Percentiles rank a stretch among this genome's conserved stretches.
These are phyloP conservation scores for Australoheros scitulus DNA, from an alignment of 2,113 vertebrate species.

Conservation along the genomic window DNA sequence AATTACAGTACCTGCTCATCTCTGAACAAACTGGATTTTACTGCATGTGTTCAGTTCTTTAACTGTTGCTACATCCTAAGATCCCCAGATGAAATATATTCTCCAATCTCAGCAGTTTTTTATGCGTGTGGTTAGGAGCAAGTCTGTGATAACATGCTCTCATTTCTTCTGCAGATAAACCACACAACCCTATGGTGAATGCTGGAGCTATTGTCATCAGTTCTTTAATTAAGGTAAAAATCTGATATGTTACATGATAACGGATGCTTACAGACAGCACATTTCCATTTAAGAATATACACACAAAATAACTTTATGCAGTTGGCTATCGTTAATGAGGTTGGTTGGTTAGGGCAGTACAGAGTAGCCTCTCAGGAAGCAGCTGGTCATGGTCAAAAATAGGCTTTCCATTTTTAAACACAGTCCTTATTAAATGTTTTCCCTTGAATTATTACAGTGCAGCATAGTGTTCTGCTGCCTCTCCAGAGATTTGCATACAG, in stretches of 20 bases:
- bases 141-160: slow-evolving; percentile 27
- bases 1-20: background rate
- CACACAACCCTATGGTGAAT: slow-evolving; percentile 93
- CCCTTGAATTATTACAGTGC: slow-evolving; percentile 3
- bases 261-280: background rate
- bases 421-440: slow-evolving; percentile 2
- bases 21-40: slow-evolving; percentile 1
- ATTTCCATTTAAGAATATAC: slow-evolving; percentile 5
- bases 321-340: background rate
- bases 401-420: background rate
- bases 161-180: slow-evolving; percentile 81
- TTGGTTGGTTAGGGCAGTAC: background rate
- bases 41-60: slow-evolving; percentile 12
- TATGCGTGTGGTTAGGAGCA: slow-evolving; percentile 12
- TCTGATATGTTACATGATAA: background rate
- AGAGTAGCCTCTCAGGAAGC: background rate
- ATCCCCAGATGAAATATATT: background rate
- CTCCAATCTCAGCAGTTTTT: slow-evolving; percentile 24
- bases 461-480: background rate
- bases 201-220: slow-evolving; percentile 91
- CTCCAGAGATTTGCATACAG: background rate
- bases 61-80: background rate
- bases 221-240: slow-evolving; percentile 87
- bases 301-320: background rate
- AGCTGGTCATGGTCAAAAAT: background rate